Conservation (phyloP, 1,140 invertebrate genomes). For the Drosophila kanapiae region DNA sequence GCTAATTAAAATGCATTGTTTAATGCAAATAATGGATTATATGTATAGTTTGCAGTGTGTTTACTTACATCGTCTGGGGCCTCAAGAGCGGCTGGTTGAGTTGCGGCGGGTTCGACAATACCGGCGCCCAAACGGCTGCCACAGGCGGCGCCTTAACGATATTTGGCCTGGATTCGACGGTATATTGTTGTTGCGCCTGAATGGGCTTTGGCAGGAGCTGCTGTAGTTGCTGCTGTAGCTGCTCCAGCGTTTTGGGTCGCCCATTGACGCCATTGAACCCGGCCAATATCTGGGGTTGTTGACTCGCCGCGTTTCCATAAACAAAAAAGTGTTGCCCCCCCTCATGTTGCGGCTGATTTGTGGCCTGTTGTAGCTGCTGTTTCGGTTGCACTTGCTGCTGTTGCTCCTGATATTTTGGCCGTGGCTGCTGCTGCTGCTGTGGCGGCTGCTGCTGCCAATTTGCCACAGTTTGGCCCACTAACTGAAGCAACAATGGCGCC, state of each 20-base stretch:
- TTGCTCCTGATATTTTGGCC: constrained; percentile 17
- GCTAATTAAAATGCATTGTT: constrained; percentile 81
- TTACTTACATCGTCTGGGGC: constrained; percentile 61
- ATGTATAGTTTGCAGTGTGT: constrained; percentile 43
- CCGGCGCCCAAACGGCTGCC: constrained; percentile 46
- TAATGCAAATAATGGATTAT: constrained; percentile 63
- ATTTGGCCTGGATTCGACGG: constrained; percentile 59
- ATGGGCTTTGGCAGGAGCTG: constrained; percentile 55
- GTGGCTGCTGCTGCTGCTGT: constrained; percentile 20
- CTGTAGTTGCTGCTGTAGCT: constrained; percentile 19
- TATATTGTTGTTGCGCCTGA: constrained; percentile 54
- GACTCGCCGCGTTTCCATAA: constrained; percentile 64
- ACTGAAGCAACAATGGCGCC: constrained; percentile 73
- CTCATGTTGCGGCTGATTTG: constrained; percentile 30
- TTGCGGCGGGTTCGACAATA: constrained; percentile 2
- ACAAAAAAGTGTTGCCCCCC: constrained; percentile 67
- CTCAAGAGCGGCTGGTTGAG: constrained; percentile 15
- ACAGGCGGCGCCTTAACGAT: constrained; percentile 59
- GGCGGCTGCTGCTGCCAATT: constrained; percentile 59
- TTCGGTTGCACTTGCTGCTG: constrained; percentile 31
- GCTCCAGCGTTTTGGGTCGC: constrained; percentile 31
- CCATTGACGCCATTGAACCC: constrained; percentile 77
- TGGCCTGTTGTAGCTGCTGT: constrained; percentile 15
- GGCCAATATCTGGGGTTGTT: constrained; percentile 75
- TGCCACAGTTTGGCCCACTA: constrained; percentile 71